Base-by-base conservation (phyloP, 2,888 invertebrate species). In the Azorinus chamasolen region DNA sequence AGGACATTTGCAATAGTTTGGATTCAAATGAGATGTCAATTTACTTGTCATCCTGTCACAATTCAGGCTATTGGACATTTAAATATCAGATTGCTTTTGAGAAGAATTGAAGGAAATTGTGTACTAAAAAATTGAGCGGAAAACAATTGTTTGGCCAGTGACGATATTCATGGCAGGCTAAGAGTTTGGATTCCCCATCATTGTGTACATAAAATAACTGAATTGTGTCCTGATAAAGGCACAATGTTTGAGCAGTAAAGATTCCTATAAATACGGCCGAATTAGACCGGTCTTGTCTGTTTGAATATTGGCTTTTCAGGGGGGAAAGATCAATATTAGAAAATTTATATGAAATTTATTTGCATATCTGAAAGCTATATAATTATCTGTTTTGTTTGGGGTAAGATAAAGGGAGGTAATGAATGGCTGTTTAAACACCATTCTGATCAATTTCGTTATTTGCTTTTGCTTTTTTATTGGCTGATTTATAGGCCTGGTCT, bases 271-370 rank as follows among this genome's bases (percentile, higher is more conserved):
- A 72, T 57, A 66, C 25, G 50, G n/a, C 41, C 5, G 73, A 66
- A 73, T 62, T 73, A 66, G 22, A 46, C 65, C 27, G 41, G 62
- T 39, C 54, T 41, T 51, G 24, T 18, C 16, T 76, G 76, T 76
- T 76, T 70, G 66, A 61, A 70, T 71, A 76, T 57, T 71, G 57
- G 70, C 53, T 65, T 61, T 25, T 27, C 46, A 65, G 76, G 76
- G 70, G 76, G 70, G 57, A 76, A 76, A 71, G 76, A 76, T 76
- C 76, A 76, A 76, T 76, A 76, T 76, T 76, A 65, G 65, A 70
- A 70, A 32, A 66, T 71, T 76, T 76, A 76, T 76, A 71, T 65
- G 76, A 76, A 76, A 76, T 76, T 71, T 76, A 76, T 76, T 76
- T 76, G 70, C 76, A 70, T 66, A 65, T 62, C 55, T 68, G 73